Conservation (phyloP, 2,888 invertebrate genomes). For the Polydrusus cervinus region DNA sequence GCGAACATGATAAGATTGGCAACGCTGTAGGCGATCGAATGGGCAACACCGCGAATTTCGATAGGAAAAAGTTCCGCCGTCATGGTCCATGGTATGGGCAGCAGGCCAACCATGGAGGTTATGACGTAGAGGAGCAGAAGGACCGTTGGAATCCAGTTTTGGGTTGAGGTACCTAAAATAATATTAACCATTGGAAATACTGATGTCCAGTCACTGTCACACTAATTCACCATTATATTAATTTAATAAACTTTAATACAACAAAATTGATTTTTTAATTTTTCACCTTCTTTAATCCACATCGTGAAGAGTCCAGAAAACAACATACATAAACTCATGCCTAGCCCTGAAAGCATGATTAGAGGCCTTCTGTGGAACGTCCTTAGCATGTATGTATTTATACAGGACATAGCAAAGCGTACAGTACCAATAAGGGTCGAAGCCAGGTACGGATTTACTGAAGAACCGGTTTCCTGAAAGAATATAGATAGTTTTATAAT, state of each 20-base stretch:
- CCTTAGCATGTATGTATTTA: constrained; percentile 74
- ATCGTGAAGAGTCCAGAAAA: constrained; percentile 75
- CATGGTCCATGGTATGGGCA: constrained; percentile 80
- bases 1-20: constrained; percentile 76
- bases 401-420: constrained; percentile 75
- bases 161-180: constrained; percentile 62
- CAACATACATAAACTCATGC: constrained; percentile 75
- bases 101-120: constrained; percentile 76
- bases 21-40: constrained; percentile 75
- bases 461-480: constrained; percentile 72
- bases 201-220: too few species aligned
- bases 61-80: constrained; percentile 78
- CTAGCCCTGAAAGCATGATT: constrained; percentile 73
- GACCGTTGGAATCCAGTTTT: constrained; percentile 72
- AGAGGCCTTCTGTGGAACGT: constrained; percentile 73
- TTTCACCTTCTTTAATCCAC: constrained; percentile 70
- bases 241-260: background rate
- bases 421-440: constrained; percentile 76
- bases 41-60: constrained; percentile 76
- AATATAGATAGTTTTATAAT: background rate
- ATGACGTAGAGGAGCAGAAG: constrained; percentile 75
- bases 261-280: background rate
- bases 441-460: constrained; percentile 73
- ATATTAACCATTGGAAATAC: too few species aligned
- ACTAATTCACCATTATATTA: too few species aligned